Conservation (phyloP, 2,113 vertebrate genomes). For the Eulemur rufifrons region DNA sequence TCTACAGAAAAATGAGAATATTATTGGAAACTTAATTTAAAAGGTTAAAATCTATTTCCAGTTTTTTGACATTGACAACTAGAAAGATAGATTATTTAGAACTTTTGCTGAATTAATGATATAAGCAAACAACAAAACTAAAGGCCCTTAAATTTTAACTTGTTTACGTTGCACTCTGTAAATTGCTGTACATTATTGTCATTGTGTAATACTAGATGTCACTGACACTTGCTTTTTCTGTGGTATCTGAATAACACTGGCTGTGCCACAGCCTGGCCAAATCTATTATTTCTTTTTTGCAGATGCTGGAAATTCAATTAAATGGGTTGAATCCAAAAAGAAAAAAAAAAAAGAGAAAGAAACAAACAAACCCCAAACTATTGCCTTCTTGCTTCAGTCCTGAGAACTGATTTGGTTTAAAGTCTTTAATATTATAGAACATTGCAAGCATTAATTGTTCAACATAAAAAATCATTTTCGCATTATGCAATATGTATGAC, state of each 20-base stretch:
- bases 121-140: neutral
- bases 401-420: neutral
- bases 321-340: neutral
- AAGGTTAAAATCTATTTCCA: neutral
- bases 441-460: neutral
- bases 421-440: neutral
- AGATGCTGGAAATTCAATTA: neutral
- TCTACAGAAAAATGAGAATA: neutral
- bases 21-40: neutral
- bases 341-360: no score
- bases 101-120: slow-evolving; percentile 13
- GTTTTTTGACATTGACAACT: neutral
- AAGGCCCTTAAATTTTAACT: neutral
- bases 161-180: neutral
- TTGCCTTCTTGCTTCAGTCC: neutral
- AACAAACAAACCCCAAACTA: neutral
- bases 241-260: neutral
- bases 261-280: neutral
- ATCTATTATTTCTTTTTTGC: neutral
- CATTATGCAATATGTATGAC: neutral
- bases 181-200: neutral
- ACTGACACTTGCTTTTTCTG: neutral
- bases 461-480: slow-evolving; percentile 8
- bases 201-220: neutral
- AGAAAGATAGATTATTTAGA: slow-evolving; percentile 20